A percentile compares a stretch with the other conserved stretches of the same genome.
Evolutionary conservation across 2,888 invertebrate genomes (phyloP).

Genomic region (Cyclophora punctaria): DNA sequence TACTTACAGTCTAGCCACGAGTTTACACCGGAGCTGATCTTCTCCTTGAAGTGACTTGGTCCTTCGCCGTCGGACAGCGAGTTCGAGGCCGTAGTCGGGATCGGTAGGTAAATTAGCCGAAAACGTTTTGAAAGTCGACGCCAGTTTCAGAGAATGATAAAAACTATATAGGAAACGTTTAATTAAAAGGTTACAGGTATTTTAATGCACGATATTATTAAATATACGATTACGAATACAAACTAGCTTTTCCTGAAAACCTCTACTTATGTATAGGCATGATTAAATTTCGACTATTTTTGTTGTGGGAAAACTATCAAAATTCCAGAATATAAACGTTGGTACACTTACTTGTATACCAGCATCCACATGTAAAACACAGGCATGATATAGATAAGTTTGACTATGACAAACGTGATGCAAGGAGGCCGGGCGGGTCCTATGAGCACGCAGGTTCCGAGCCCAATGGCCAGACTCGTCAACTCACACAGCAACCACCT

Average conservation of each 20-base stretch:
- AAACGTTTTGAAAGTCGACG: slow-evolving; percentile 50
- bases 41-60: slow-evolving; percentile 63
- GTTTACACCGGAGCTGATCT: slow-evolving; percentile 51
- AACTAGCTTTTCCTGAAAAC: too few species aligned
- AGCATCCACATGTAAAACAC: slow-evolving; percentile 71
- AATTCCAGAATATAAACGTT: too few species aligned
- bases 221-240: too few species aligned
- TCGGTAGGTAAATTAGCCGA: slow-evolving; percentile 36
- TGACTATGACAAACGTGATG: slow-evolving; percentile 63
- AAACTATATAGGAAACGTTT: slow-evolving; percentile 34
- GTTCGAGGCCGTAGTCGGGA: slow-evolving; percentile 55
- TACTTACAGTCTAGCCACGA: slow-evolving; percentile 53
- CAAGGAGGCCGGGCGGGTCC: slow-evolving; percentile 63
- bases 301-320: too few species aligned
- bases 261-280: too few species aligned
- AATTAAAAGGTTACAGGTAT: neutral
- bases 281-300: too few species aligned
- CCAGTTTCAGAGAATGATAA: slow-evolving; percentile 52
- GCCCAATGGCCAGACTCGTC: slow-evolving; percentile 57
- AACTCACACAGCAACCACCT: slow-evolving; percentile 63
- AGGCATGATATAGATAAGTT: slow-evolving; percentile 58
- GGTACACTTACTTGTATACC: slow-evolving; percentile 49
- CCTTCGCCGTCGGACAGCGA: slow-evolving; percentile 60
- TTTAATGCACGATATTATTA: too few species aligned
- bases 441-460: slow-evolving; percentile 62